Conservation (phyloP, 2,888 invertebrate species). For the Branchipolynoe longqiensis region DNA sequence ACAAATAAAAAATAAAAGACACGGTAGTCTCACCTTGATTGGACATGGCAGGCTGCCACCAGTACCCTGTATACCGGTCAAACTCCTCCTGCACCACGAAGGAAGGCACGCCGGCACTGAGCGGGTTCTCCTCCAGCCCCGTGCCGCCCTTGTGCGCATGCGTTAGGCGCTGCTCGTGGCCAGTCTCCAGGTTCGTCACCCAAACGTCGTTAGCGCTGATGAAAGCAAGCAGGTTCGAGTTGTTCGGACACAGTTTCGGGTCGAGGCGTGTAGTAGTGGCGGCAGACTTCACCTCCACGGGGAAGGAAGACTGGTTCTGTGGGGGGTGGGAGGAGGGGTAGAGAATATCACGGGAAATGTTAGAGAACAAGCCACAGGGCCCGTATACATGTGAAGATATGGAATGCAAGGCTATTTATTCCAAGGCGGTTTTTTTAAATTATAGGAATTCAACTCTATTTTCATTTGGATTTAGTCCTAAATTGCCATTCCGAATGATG, state of each 20-base stretch:
- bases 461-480: too few species aligned
- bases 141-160: constrained; percentile 84
- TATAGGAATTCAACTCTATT: too few species aligned
- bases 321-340: neutral
- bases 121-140: constrained; percentile 79
- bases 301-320: constrained; percentile 75
- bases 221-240: constrained; percentile 92
- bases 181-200: constrained; percentile 87
- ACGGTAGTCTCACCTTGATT: too few species aligned
- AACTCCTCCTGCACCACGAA: constrained; percentile 99
- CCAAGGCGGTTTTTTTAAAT: too few species aligned
- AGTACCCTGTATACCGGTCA: constrained; percentile 96
- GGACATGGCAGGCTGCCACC: constrained; percentile 92
- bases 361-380: too few species aligned
- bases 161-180: constrained; percentile 80
- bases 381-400: too few species aligned
- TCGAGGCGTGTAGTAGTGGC: constrained; percentile 84
- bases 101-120: constrained; percentile 93
- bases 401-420: too few species aligned
- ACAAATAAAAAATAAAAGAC: too few species aligned
- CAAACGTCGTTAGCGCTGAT: constrained; percentile 95
- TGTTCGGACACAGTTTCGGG: constrained; percentile 91
- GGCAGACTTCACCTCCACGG: constrained; percentile 79
- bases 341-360: too few species aligned
- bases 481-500: too few species aligned